phyloP scores from a whole-genome alignment of 2,113 vertebrate genomes.

The Colinus virginianus region DNA sequence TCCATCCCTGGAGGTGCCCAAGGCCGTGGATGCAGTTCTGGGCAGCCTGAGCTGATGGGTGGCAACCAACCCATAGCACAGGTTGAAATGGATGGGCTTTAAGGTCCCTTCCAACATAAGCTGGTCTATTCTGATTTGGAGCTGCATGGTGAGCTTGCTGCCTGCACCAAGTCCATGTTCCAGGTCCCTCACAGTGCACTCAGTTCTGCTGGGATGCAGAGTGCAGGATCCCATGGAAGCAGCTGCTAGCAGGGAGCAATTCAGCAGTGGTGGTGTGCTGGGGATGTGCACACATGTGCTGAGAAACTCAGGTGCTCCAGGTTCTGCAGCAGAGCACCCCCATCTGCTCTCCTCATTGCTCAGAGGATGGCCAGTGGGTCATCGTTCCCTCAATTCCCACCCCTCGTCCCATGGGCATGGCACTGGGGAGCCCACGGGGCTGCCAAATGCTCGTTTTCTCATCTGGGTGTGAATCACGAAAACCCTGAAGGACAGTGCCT shows the following conservation, averaged over 20 bases:
- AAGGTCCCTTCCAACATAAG: too few species aligned
- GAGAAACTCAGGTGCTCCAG: accelerated
- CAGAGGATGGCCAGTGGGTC: background rate
- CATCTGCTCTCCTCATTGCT: background rate
- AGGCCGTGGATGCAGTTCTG: too few species aligned
- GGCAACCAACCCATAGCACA: too few species aligned
- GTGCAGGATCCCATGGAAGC: background rate
- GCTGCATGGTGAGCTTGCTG: background rate
- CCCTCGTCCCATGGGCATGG: background rate
- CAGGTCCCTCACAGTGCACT: background rate
- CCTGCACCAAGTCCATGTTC: background rate
- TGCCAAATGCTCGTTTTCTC: background rate
- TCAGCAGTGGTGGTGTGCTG: background rate
- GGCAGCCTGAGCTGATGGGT: too few species aligned
- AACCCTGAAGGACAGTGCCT: accelerated
- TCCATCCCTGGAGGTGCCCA: too few species aligned
- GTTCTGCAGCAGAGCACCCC: background rate
- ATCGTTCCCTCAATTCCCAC: background rate
- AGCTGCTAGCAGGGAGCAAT: background rate
- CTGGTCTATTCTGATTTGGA: too few species aligned
- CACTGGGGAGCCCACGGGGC: background rate
- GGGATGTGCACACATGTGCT: accelerated
- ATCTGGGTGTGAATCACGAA: accelerated
- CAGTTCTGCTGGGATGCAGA: background rate
- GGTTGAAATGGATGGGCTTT: too few species aligned